These are phyloP conservation scores for Parazoanthus swiftii DNA, from an alignment of 92 coral and sea anemone species.

Conservation along the genomic window DNA sequence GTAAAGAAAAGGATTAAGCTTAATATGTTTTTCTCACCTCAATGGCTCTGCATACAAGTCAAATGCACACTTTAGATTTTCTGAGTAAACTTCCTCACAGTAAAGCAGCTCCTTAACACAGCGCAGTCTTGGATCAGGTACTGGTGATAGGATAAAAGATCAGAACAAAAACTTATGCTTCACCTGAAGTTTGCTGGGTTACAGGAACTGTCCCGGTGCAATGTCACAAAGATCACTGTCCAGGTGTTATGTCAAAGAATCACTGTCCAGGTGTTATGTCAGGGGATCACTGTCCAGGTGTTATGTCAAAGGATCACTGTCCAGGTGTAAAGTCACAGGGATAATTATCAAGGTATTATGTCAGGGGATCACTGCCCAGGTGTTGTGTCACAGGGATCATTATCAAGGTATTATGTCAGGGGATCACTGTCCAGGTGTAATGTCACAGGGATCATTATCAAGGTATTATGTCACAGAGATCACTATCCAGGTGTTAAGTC, in stretches of 20 bases:
- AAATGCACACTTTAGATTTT: constrained; percentile 70
- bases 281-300: background rate
- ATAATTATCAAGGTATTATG: no score
- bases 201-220: background rate
- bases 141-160: constrained; percentile 41
- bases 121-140: constrained; percentile 83
- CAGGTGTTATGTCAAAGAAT: no score
- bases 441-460: background rate
- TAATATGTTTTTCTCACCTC: constrained; percentile 48
- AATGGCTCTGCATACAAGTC: constrained; percentile 87
- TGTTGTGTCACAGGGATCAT: background rate
- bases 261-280: background rate
- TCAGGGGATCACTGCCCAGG: no score
- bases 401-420: background rate
- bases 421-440: constrained; percentile 29
- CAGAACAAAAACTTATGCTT: background rate
- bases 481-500: no score
- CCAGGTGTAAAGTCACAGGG: background rate
- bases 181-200: background rate
- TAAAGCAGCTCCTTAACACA: constrained; percentile 80
- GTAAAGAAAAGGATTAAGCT: no score
- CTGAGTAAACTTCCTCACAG: constrained; percentile 76
- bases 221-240: no score
- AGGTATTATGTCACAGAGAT: background rate
- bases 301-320: constrained; percentile 3